Percentiles rank a stretch among this genome's conserved stretches.
Evolutionary conservation across 2,888 invertebrate genomes (phyloP).

Genomic region (Bombylius discolor): DNA sequence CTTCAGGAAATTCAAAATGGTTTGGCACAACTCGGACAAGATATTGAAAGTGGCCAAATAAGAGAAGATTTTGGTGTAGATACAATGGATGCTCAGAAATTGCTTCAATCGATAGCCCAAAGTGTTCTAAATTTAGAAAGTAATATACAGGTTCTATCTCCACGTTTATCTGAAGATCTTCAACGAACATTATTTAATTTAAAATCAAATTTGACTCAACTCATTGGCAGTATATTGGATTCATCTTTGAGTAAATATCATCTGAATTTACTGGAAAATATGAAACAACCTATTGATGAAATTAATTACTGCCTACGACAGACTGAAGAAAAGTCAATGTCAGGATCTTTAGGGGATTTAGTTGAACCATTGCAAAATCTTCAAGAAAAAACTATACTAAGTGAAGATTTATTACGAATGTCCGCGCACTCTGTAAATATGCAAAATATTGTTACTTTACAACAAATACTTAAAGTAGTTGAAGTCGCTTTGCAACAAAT

Average conservation of each 20-base stretch:
- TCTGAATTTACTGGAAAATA: slow-evolving; percentile 38
- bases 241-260: slow-evolving; percentile 29
- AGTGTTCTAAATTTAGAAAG: slow-evolving; percentile 34
- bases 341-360: slow-evolving; percentile 31
- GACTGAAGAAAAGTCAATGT: slow-evolving; percentile 32
- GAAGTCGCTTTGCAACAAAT: slow-evolving; percentile 28
- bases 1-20: slow-evolving; percentile 46
- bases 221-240: slow-evolving; percentile 45
- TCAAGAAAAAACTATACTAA: slow-evolving; percentile 28
- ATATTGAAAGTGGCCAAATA: slow-evolving; percentile 33
- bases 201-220: slow-evolving; percentile 42
- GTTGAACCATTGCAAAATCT: slow-evolving; percentile 31
- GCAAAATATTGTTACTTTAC: slow-evolving; percentile 23
- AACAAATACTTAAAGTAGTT: slow-evolving; percentile 26
- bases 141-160: slow-evolving; percentile 29
- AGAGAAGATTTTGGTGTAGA: slow-evolving; percentile 28
- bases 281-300: slow-evolving; percentile 41
- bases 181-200: slow-evolving; percentile 30
- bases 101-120: slow-evolving; percentile 35
- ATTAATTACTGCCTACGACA: slow-evolving; percentile 36
- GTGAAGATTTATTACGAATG: slow-evolving; percentile 25
- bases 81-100: slow-evolving; percentile 32
- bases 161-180: slow-evolving; percentile 23
- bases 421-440: slow-evolving; percentile 22
- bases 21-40: slow-evolving; percentile 38